phyloP scores from a whole-genome alignment of 2,797 vertebrate genomes.

The Heteromormyrus szaboi region DNA sequence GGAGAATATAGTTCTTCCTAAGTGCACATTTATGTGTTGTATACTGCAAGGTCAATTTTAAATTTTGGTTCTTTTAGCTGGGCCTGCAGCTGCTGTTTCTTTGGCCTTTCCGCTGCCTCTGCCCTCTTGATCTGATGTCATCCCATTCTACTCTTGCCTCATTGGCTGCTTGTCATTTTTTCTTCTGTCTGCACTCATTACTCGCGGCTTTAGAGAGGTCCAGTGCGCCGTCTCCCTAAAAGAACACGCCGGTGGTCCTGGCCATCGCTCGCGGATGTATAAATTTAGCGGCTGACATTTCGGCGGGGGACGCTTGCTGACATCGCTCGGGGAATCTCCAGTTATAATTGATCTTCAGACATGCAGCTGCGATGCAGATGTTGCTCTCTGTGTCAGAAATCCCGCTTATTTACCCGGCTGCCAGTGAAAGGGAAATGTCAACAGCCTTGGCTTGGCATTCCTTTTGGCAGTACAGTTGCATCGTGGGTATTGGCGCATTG shows the following conservation, averaged over 20 bases:
- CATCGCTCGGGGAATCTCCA: conserved; percentile 35
- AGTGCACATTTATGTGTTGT: background rate
- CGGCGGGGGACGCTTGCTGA: conserved; percentile 33
- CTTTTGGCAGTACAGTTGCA: background rate
- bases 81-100: background rate
- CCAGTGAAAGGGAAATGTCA: background rate
- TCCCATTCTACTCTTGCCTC: conserved; percentile 19
- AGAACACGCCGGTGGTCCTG: background rate
- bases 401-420: conserved; percentile 7
- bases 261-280: background rate
- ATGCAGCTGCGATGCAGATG: conserved; percentile 32
- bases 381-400: conserved; percentile 21
- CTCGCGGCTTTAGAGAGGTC: conserved; percentile 12
- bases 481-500: background rate
- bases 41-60: background rate
- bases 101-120: conserved; percentile 30
- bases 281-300: conserved; percentile 41
- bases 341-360: conserved; percentile 37
- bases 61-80: conserved; percentile 23
- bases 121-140: conserved; percentile 16
- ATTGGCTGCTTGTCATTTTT: conserved; percentile 27
- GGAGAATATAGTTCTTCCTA: background rate
- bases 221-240: conserved; percentile 20
- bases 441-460: background rate
- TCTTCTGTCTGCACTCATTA: conserved; percentile 41